Percentiles rank a stretch among this genome's conserved stretches.
phyloP scores from a whole-genome alignment of 2,797 vertebrate genomes.

The Myiothlypis chrysogaster region DNA sequence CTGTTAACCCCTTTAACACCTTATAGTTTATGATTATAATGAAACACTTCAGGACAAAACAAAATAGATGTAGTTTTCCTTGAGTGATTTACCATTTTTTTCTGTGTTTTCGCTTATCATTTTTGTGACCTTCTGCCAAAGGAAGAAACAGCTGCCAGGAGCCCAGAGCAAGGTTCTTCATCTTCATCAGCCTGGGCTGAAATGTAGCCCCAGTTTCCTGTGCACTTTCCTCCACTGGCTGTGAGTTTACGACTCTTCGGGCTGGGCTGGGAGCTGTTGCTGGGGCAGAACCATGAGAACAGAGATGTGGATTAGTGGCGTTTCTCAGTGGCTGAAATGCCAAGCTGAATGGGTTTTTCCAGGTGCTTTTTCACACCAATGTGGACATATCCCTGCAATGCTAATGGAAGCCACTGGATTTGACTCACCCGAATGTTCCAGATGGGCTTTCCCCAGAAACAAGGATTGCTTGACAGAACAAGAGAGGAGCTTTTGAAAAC shows the following conservation, averaged over 20 bases:
- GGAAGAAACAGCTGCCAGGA: not conserved
- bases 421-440: not conserved
- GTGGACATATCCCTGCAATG: not conserved
- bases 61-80: slow-evolving; percentile 35
- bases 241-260: not conserved
- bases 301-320: not conserved
- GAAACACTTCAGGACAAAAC: slow-evolving; percentile 45
- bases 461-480: not conserved
- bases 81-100: not conserved
- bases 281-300: not conserved
- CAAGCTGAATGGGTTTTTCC: not conserved
- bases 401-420: not conserved
- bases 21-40: slow-evolving; percentile 70
- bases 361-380: not conserved
- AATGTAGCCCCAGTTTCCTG: not conserved
- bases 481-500: not conserved
- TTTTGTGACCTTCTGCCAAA: not conserved
- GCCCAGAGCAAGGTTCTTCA: not conserved
- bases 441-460: not conserved
- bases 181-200: not conserved
- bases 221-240: not conserved
- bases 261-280: not conserved
- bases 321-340: not conserved
- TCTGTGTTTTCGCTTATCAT: rapidly evolving
- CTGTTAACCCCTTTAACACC: slow-evolving; percentile 81